Base-by-base conservation (phyloP, 1,140 invertebrate species). In the Rhopalosiphum maidis region DNA sequence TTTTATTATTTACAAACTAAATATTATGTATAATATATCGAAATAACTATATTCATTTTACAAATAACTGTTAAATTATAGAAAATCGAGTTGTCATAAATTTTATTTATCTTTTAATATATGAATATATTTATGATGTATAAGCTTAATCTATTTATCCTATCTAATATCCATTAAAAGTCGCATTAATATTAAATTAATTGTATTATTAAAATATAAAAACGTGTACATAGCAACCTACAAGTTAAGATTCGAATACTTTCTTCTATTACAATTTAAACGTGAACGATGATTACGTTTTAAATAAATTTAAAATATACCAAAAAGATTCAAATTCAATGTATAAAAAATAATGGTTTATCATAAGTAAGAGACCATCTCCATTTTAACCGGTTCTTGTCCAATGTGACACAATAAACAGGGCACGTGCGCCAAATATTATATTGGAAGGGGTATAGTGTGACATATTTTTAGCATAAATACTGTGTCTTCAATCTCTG, bases 361-460 rank as follows among this genome's bases (percentile, higher is more conserved):
- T 46, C n/a, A 68, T 30, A 68, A 68, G 30, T 68, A 68, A 68
- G 3, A 30, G 8, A 15, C 3, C 30, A n/a, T 68, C 60, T 68
- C 3, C 30, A 5, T n/a, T n/a, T 68, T 68, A 68, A 68, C 60
- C 60, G 60, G 60, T 68, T 68, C 15, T 68, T n/a, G 60, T 6
- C 4, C 15, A n/a, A 68, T 21, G 48, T 30, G 60, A 68, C 60
- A 68, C 30, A 68, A 68, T n/a, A 4, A 68, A 6, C 4, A 11
- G 30, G 30, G 4, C 55, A 68, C 7, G 3, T 68, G 30, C 1
- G 60, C 30, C 30, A n/a, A 68, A 18, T 68, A 15, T 35, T 30
- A 22, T 25, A 41, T 91, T 83, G 35, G 91, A 48, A 83, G 91
- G 91, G 91, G 51, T 92, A 83, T 92, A 22, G 4, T n/a, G 23